Evolutionary conservation across 2,888 invertebrate genomes (phyloP).

Genomic region (Laothoe populi): DNA sequence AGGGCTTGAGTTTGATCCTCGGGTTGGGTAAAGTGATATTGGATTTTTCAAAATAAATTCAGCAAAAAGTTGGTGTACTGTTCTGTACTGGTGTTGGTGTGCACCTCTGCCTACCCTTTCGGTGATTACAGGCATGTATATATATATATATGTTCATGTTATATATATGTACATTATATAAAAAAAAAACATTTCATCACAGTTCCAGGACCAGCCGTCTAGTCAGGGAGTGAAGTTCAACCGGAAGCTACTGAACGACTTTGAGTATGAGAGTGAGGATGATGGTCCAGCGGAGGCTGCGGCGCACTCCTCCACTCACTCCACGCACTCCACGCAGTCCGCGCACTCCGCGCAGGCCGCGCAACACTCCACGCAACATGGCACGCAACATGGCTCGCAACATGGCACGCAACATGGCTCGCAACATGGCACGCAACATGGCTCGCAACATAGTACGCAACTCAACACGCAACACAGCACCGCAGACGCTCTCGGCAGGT

Average conservation of each 20-base stretch:
- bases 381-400: not conserved
- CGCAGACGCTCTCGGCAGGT: conserved; percentile 75
- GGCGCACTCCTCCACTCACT: conserved; percentile 39
- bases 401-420: not conserved
- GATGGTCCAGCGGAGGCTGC: conserved; percentile 85
- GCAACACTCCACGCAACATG: not conserved
- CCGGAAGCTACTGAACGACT: conserved; percentile 91
- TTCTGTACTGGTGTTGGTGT: too few species aligned
- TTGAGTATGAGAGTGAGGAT: conserved; percentile 96
- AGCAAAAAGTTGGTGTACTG: too few species aligned
- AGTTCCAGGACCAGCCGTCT: conserved; percentile 75
- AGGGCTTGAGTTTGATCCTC: too few species aligned
- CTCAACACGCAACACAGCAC: conserved; percentile 46
- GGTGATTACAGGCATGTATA: too few species aligned
- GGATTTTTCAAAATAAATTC: too few species aligned
- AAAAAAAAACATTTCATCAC: too few species aligned
- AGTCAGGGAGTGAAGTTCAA: conserved; percentile 88
- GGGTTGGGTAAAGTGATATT: too few species aligned
- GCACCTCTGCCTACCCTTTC: too few species aligned
- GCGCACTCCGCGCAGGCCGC: conserved; percentile 30
- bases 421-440: not conserved
- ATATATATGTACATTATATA: too few species aligned
- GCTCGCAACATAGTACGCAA: conserved; percentile 46
- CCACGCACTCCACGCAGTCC: conserved; percentile 36
- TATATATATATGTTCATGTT: too few species aligned